Evolutionary conservation across 2,113 vertebrate genomes (phyloP), one percentile per base, ranked within the genome.

Genomic region (Silurus meridionalis): DNA sequence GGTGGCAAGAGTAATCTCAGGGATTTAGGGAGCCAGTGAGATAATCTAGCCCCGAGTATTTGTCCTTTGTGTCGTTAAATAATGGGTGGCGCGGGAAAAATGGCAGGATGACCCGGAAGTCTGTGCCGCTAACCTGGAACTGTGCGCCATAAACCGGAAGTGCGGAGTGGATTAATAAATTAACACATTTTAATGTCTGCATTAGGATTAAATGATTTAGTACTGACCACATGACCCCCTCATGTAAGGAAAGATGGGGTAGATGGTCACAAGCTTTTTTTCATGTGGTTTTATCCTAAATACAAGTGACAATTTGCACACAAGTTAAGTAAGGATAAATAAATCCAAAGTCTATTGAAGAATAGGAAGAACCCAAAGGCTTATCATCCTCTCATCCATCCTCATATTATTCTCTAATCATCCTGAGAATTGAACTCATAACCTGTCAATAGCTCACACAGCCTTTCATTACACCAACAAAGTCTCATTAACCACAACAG

Each of bases 121-220:
- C 5, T 57, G 55, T 57, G 15, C 15, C 37, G 37, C 37, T 2
- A 37, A 37, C 37, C 37, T 37, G 37, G 37, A 37, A 2, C 37
- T 3, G 37, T 37, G 37, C 37, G 37, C 37, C 37, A 2, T 37
- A 37, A 37, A 37, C 37, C 37, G 37, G 37, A 37, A 37, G 37
- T 37, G 37, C 2, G 37, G 37, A 37, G 60, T 48, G 1, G 28
- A 37, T 46, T 85, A 83, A 78, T 78, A 25, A 28, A 52, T 74
- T 57, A 55, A 81, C n/a, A 63, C 23, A 50, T 17, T 74, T 17
- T 79, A 25, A 67, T 58, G 48, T 50, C 60, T 57, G 66, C 37
- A 69, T 85, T 63, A 71, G 72, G 80, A 87, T 85, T 75, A 83
- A 85, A 63, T 87, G 79, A 19, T 87, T 60, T 14, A 25, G 48